phyloP scores from a whole-genome alignment of 2,113 vertebrate species.

The Hyperopisus bebe region DNA sequence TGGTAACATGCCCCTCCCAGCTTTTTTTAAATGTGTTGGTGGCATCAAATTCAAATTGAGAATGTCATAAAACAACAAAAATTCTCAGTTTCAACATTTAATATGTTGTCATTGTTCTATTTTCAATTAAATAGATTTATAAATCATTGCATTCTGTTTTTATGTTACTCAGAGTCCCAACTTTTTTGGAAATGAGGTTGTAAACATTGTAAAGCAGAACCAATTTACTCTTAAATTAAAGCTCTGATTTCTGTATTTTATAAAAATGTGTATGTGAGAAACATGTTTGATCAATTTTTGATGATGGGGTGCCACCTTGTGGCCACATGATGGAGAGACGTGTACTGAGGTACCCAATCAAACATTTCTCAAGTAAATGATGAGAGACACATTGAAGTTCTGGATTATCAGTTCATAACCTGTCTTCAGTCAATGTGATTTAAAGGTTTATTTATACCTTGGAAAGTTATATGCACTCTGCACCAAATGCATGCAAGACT shows the following conservation, averaged over 20 bases:
- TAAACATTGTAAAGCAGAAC: not conserved
- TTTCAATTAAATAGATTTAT: not conserved
- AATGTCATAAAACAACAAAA: not conserved
- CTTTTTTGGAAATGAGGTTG: not conserved
- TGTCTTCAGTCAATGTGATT: not conserved
- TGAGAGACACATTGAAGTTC: not conserved
- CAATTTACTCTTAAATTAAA: not conserved
- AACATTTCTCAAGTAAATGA: not conserved
- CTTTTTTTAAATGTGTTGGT: not conserved
- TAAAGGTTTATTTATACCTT: not conserved
- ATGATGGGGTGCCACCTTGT: not conserved
- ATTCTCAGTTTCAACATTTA: not conserved
- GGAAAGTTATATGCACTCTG: not conserved
- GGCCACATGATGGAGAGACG: not conserved
- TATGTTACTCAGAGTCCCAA: not conserved
- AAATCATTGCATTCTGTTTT: not conserved
- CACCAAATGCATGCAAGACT: not conserved
- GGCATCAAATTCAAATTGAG: not conserved
- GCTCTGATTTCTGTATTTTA: not conserved
- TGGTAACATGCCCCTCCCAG: not conserved
- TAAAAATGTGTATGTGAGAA: not conserved
- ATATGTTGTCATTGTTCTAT: not conserved
- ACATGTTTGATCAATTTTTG: not conserved
- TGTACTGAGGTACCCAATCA: not conserved
- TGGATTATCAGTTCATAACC: not conserved